phyloP scores from a whole-genome alignment of 2,113 vertebrate species.

The Gnathonemus echidnorhynchus region DNA sequence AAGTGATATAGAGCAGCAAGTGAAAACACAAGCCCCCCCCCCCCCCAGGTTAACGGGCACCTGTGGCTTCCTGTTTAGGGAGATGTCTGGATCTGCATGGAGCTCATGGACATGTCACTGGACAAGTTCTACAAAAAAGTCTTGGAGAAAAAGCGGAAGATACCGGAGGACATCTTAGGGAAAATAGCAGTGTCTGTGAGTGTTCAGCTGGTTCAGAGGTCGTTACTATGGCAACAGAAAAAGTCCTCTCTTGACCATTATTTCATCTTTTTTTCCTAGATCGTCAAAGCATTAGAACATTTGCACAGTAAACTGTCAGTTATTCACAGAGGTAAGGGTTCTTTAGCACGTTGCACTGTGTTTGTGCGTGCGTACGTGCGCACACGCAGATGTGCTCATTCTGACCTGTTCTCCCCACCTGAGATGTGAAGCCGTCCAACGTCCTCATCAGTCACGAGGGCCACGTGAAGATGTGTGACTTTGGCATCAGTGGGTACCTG shows the following conservation, averaged over 20 bases:
- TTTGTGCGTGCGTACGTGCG: not conserved
- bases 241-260: not conserved
- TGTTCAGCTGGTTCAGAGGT: conserved; percentile 26
- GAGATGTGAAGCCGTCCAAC: conserved; percentile 96
- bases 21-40: not conserved
- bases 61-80: conserved; percentile 60
- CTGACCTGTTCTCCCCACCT: not conserved
- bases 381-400: not conserved
- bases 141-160: conserved; percentile 81
- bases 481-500: conserved; percentile 94
- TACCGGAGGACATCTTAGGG: conserved; percentile 91
- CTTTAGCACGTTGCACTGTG: not conserved
- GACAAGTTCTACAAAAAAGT: conserved; percentile 98
- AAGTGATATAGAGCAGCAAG: not conserved
- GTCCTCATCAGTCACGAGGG: conserved; percentile 91
- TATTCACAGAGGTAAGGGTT: conserved; percentile 85
- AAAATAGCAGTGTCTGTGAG: conserved; percentile 93
- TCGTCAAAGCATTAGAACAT: conserved; percentile 93
- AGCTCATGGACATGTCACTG: conserved; percentile 94
- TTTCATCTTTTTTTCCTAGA: conserved; percentile 58
- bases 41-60: not conserved
- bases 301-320: conserved; percentile 94
- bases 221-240: not conserved
- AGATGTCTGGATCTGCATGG: conserved; percentile 98
- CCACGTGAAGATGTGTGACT: conserved; percentile 98